Base-by-base conservation (phyloP, 2,113 vertebrate genomes). In the Alces alces region DNA sequence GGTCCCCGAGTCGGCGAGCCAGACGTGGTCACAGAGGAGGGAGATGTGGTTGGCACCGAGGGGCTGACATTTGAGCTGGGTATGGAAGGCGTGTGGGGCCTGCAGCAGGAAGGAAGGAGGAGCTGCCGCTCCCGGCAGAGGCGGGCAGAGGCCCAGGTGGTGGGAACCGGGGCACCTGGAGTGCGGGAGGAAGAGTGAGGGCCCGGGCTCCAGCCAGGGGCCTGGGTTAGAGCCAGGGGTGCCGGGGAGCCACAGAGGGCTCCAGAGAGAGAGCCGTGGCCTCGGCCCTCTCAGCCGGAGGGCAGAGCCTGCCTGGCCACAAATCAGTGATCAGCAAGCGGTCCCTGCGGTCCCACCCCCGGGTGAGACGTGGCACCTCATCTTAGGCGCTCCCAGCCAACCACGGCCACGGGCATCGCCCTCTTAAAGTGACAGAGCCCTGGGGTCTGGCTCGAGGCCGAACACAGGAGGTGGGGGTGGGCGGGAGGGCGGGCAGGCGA, bases 51-150 rank as follows among this genome's bases (percentile, higher is more conserved):
- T 21, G 5, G 36, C 73, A 5, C 27, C 0, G 28, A 43, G 54
- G 66, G 70, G n/a, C 60, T 45, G 85, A 54, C 90, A n/a, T 23
- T 52, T 47, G 86, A 47, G 64, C 64, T 64, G 55, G 91, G 91
- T 76, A 54, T 36, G 45, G 64, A 76, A 84, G 60, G 28, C 14
- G 0, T 2, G 47, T 1, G 1, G 33, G n/a, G 11, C 28, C 3
- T 15, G 9, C 33, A 1, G 7, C 7, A 0, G 45, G 76, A 6
- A 80, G 60, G 2, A 33, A 7, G 16, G 30, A 30, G n/a, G n/a
- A 33, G 39, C 5, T 7, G 15, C 23, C 0, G 0, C 45, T 54
- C 60, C 52, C 0, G 0, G 13, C 1, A 0, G 8, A 43, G n/a
- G 43, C 2, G n/a, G 5, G n/a, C 39, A 15, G 6, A 57, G 55